Evolutionary conservation across 2,888 invertebrate species (phyloP), one percentile per base, ranked within the genome.

Genomic region (Harmothoe impar): DNA sequence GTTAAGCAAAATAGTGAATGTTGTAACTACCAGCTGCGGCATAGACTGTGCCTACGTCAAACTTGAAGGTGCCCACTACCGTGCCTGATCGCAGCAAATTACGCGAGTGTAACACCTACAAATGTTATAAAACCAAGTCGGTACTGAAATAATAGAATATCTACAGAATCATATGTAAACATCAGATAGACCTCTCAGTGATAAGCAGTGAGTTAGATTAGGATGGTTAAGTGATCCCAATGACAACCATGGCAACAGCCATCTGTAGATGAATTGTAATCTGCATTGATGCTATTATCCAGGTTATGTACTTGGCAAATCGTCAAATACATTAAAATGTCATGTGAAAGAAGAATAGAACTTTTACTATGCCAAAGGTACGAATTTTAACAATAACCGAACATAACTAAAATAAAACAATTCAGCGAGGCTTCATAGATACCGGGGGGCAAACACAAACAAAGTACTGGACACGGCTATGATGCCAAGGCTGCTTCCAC

Each of bases 31-130:
- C 97, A 95, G 97, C 96, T 93, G 97, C 96, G 95, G 97, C 97
- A 96, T 97, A 97, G 94, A 97, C 97, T 68, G 97, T 97, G 96
- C 97, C 97, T 94, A 97, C 96, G 96, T 97, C 97, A 97, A 97
- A 96, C 93, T 95, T 96, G 93, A 95, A 95, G 90, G 94, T 93
- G 89, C 95, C 98, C 96, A 98, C 97, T 94, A 98, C 97, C 96
- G 98, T 98, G 96, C 98, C 98, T 94, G 97, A 97, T 94, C 98
- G 97, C 95, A 98, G 97, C 95, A 98, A 97, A 96, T 97, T 97
- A 95, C 98, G 97, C 94, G 98, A 98, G 96, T 98, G 98, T 96
- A 97, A 97, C 94, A 98, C 98, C 98, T 98, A 89, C 33, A 91
- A 89, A 89, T 35, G 86, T 86, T 86, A 86, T 31, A 86, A 86